phyloP scores from a whole-genome alignment of 2,797 vertebrate species.

The Lacerta viridis region DNA sequence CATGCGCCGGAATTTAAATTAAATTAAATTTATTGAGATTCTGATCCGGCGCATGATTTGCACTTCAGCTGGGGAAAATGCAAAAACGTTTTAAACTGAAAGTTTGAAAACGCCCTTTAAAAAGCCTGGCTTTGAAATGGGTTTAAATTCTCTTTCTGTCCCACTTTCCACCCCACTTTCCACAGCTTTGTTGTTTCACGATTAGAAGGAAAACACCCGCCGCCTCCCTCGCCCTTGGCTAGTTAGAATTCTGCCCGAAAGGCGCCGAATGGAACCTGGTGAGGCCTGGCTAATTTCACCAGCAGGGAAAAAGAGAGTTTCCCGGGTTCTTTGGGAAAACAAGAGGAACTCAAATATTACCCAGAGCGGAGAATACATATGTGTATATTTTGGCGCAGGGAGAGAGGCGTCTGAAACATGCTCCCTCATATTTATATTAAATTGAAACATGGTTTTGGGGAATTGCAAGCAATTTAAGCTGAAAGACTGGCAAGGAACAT shows the following conservation, averaged over 20 bases:
- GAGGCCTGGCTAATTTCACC: too few species aligned
- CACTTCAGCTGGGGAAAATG: background rate
- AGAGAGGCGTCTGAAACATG: background rate
- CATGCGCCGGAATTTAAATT: too few species aligned
- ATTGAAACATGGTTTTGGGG: background rate
- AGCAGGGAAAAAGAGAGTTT: background rate
- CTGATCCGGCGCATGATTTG: background rate
- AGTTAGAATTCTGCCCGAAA: background rate
- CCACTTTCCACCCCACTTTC: too few species aligned
- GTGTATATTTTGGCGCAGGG: background rate
- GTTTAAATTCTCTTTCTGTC: background rate
- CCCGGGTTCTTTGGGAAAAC: background rate
- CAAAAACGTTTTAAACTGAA: background rate
- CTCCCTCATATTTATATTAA: background rate
- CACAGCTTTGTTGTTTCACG: background rate
- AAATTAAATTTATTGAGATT: too few species aligned
- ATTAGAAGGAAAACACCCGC: background rate
- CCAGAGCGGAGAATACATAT: background rate
- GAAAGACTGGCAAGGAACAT: background rate
- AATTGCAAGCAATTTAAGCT: background rate
- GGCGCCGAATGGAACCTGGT: background rate
- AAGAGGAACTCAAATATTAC: too few species aligned
- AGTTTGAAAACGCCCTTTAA: too few species aligned
- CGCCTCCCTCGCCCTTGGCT: background rate
- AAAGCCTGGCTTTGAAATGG: background rate